Evolutionary conservation across 2,888 invertebrate species (phyloP).

Genomic region (Himalopsyche anomala): DNA sequence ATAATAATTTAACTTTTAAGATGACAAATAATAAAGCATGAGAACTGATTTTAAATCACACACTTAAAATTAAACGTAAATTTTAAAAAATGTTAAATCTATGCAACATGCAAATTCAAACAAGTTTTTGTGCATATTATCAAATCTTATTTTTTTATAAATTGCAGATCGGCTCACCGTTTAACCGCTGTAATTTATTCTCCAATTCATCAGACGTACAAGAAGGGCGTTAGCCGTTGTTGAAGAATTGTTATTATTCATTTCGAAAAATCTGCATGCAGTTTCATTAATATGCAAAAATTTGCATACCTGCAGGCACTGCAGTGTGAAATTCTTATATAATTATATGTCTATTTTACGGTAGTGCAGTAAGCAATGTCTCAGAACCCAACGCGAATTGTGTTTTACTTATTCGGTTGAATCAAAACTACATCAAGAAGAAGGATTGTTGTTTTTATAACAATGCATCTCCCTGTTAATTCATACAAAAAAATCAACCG

Average conservation of each 20-base stretch:
- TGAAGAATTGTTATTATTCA: conserved; percentile 50
- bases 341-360: conserved; percentile 58
- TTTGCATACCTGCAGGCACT: conserved; percentile 56
- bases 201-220: conserved; percentile 28
- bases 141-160: conserved; percentile 12
- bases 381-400: neutral
- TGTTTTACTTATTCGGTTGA: conserved; percentile 34
- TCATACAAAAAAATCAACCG: conserved; percentile 16
- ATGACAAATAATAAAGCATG: neutral
- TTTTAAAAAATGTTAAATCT: conserved; percentile 8
- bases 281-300: conserved; percentile 60
- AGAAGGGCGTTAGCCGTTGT: conserved; percentile 30
- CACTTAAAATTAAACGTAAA: conserved; percentile 1
- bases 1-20: too few relatives aligned
- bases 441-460: conserved; percentile 9
- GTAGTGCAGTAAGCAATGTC: conserved; percentile 12
- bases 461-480: conserved; percentile 19
- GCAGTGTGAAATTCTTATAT: conserved; percentile 56
- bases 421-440: conserved; percentile 14
- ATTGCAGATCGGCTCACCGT: neutral
- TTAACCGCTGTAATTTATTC: conserved; percentile 22
- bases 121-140: conserved; percentile 18
- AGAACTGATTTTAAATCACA: neutral
- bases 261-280: conserved; percentile 59
- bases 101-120: conserved; percentile 28